Evolutionary conservation across 2,113 vertebrate species (phyloP).

Genomic region (Nipponia nippon): DNA sequence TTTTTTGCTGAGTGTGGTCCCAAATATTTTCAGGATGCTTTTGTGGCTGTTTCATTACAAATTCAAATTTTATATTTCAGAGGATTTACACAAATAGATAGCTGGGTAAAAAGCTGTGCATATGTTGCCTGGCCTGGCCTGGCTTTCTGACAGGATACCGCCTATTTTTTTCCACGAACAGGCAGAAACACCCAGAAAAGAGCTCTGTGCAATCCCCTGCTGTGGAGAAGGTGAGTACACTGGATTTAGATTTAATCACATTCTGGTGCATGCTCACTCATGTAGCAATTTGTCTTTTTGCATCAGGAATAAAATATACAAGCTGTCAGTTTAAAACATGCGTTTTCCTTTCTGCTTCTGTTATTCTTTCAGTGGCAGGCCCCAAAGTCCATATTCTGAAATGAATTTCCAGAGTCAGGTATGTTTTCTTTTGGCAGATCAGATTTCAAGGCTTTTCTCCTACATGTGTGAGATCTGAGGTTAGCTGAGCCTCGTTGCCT

Average conservation of each 20-base stretch:
- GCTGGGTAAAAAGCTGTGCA: background rate
- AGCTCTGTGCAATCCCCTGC: background rate
- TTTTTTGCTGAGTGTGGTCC: background rate
- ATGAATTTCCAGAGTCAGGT: background rate
- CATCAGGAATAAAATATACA: slow-evolving; percentile 5
- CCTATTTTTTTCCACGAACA: background rate
- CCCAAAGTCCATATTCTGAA: background rate
- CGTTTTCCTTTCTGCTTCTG: slow-evolving; percentile 22
- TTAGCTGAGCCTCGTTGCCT: background rate
- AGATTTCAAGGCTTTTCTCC: slow-evolving; percentile 21
- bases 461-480: background rate
- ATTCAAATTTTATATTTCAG: background rate
- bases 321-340: slow-evolving; percentile 14
- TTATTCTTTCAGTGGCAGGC: slow-evolving; percentile 1
- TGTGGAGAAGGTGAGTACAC: background rate
- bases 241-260: background rate
- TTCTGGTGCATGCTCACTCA: background rate
- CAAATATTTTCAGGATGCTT: background rate
- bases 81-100: background rate
- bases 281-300: background rate
- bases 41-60: background rate
- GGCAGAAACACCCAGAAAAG: background rate
- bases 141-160: background rate
- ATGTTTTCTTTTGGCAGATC: background rate
- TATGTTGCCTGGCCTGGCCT: background rate